Percentiles rank a stretch among this genome's conserved stretches.
Conservation (phyloP, 1,140 invertebrate genomes). For the Manduca sexta region DNA sequence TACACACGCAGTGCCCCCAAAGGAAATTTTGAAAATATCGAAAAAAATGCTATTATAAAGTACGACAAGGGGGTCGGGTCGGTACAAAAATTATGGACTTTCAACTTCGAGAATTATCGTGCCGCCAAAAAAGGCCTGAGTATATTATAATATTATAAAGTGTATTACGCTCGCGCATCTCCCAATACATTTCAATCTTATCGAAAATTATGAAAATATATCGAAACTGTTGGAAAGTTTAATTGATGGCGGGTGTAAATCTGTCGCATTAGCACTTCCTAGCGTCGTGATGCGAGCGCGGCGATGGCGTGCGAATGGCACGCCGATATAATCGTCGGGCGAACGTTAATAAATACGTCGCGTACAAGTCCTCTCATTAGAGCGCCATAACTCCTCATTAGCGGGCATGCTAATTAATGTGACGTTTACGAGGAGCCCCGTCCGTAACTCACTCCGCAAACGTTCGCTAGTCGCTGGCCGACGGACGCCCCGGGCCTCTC, state of each 20-base stretch:
- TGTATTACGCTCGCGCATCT: too few relatives aligned
- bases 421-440: constrained; percentile 52
- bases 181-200: too few relatives aligned
- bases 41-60: too few relatives aligned
- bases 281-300: not conserved
- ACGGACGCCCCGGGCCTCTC: constrained; percentile 5
- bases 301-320: constrained; percentile 6
- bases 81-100: too few relatives aligned
- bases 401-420: constrained; percentile 64
- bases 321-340: constrained; percentile 15
- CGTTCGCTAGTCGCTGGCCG: constrained; percentile 1
- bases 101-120: too few relatives aligned
- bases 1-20: too few relatives aligned
- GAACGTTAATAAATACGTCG: constrained; percentile 58
- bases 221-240: too few relatives aligned
- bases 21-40: too few relatives aligned
- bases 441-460: constrained; percentile 43
- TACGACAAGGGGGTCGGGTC: too few relatives aligned
- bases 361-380: constrained; percentile 62
- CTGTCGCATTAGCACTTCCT: constrained; percentile 4
- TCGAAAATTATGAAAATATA: too few relatives aligned
- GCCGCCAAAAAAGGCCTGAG: too few relatives aligned
- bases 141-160: too few relatives aligned
- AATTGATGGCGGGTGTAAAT: not conserved
- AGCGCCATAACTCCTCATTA: constrained; percentile 70